Evolutionary conservation across 2,113 vertebrate species (phyloP), one percentile per base, ranked within the genome.

Genomic region (Mesocricetus auratus): DNA sequence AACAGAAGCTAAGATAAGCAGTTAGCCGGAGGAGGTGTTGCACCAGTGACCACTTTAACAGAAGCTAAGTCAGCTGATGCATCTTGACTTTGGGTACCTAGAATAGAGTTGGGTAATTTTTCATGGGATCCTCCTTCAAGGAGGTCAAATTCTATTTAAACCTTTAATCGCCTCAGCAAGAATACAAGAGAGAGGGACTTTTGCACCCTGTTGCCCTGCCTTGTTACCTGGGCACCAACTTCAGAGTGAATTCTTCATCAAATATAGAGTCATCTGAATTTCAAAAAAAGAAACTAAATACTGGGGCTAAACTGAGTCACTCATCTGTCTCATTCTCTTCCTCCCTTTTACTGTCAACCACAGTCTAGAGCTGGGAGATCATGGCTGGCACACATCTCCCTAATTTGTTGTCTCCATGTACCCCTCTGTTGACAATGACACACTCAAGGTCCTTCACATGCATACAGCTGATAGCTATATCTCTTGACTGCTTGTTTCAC

Each of bases 231-330:
- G 16, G 24, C n/a, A 85, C 33, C 83, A 86, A 68, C 39, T 68
- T 95, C 66, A 90, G 87, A 53, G 42, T 33, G 22, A 90, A 26
- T 24, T 89, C 42, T 82, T 5, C n/a, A 36, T 89, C 78, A 81
- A 66, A 0, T 17, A 56, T 4, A 77, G 0, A 56, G 13, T 62
- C 69, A 71, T 26, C 56, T 36, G 58, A 79, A 90, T 45, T 85
- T 82, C 85, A 26, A 64, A 89, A 89, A 56, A 91, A 88, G 87
- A 85, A 26, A 89, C n/a, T 90, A 85, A 71, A 92, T 13, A 24
- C 8, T 64, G 50, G 5, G 5, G 50, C 68, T 42, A 86, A 45
- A 45, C 0, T 58, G 68, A 94, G 39, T 5, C n/a, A 62, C 22
- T 75, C 58, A 58, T 93, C 36, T 56, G 66, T 86, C 71, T 42